Percentiles rank a stretch among this genome's conserved stretches.
These are phyloP conservation scores for Clunio marinus DNA, from an alignment of 2,888 invertebrate species.

Conservation along the genomic window DNA sequence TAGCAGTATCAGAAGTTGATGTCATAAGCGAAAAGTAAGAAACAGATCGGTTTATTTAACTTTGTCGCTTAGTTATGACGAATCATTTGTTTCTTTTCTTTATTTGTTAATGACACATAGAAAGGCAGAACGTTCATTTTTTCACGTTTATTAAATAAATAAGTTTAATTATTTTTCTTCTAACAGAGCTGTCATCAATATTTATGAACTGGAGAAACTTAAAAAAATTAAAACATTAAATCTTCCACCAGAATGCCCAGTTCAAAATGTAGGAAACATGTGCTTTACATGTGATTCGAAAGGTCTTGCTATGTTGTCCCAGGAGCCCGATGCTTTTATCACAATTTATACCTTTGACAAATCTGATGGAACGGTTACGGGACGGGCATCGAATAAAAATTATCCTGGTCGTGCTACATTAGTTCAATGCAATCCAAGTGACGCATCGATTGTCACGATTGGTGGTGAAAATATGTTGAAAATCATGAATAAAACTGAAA, in stretches of 20 bases:
- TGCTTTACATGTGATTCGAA: slow-evolving; percentile 80
- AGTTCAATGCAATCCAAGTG: slow-evolving; percentile 58
- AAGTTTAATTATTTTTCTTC: slow-evolving; percentile 18
- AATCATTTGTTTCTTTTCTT: neutral
- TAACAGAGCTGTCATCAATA: slow-evolving; percentile 41
- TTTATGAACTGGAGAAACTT: slow-evolving; percentile 67
- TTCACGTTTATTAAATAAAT: neutral
- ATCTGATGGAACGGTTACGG: slow-evolving; percentile 56
- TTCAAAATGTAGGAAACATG: slow-evolving; percentile 65
- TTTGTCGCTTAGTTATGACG: neutral
- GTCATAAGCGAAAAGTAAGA: slow-evolving; percentile 20
- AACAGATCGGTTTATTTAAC: too few species aligned
- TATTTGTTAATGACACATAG: too few species aligned
- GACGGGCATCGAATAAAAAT: slow-evolving; percentile 45
- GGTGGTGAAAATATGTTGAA: slow-evolving; percentile 55
- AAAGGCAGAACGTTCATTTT: too few species aligned
- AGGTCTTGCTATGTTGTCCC: slow-evolving; percentile 72
- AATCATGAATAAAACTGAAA: slow-evolving; percentile 65
- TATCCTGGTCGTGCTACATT: slow-evolving; percentile 46
- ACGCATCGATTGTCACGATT: slow-evolving; percentile 62
- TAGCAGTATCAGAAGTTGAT: slow-evolving; percentile 47
- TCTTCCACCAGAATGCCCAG: slow-evolving; percentile 58
- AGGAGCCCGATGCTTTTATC: slow-evolving; percentile 62
- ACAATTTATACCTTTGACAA: slow-evolving; percentile 75
- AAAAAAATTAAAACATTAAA: slow-evolving; percentile 65